Base-by-base conservation (phyloP, 2,113 vertebrate genomes). In the Haplotaxodon microlepis region DNA sequence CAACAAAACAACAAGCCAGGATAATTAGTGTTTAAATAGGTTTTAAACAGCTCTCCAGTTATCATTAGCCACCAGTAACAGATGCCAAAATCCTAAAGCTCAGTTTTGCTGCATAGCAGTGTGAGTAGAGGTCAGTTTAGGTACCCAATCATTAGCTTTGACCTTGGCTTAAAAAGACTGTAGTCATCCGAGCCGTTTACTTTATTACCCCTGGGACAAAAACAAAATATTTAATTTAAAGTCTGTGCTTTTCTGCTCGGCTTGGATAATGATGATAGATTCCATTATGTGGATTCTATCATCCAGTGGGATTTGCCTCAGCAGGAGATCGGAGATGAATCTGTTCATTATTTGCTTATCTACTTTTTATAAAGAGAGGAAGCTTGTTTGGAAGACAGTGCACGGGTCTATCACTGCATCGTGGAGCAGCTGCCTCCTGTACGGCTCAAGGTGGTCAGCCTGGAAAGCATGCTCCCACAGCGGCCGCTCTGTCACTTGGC, bases 21-120 rank as follows among this genome's bases (percentile, higher is more conserved):
- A 81, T 95, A 93, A 95, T 95, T 92, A 89, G 40, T 91, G 92
- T 95, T 95, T 92, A 90, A 61, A 90, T 69, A 80, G 86, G 53
- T 82, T 92, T 94, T 93, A 94, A 94, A 91, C 86, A 84, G 88
- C 86, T 86, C 89, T 92, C 84, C 69, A 84, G 86, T 89, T 86
- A 85, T 86, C 84, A 86, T 93, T 89, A 88, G 87, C 69, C 47
- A 81, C 17, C 84, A 83, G 54, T 47, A 86, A 76, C 42, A 84
- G 42, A 92, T 82, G 85, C 47, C 59, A 69, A 83, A 24, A 59
- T 81, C 81, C 76, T 82, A 83, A 84, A 88, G 73, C 86, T 82
- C 66, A 51, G 81, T 53, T 88, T 88, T 51, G 79, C 80, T 66
- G 81, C 86, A 89, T 94, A 91, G 84, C 91, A 36, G 84, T 36